Base-by-base conservation (phyloP, 1,140 invertebrate species). In the Plutomurus gul region DNA sequence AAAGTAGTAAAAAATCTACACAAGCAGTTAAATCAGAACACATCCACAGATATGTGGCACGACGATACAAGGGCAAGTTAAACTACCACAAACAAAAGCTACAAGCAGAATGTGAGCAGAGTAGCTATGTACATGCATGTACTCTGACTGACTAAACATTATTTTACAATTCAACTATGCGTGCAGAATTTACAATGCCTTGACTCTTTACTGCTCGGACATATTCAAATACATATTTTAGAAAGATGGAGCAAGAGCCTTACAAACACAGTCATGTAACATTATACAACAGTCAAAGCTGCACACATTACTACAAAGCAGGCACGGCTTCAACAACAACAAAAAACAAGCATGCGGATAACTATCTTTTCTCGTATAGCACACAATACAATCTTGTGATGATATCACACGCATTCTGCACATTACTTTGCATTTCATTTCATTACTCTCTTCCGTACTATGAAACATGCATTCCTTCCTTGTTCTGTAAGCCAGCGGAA, bases 371-470 rank as follows among this genome's bases (percentile, higher is more conserved):
- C 10, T n/a, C n/a, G n/a, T n/a, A n/a, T n/a, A n/a, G n/a, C n/a
- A n/a, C n/a, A n/a, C n/a, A n/a, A n/a, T n/a, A n/a, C n/a, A n/a
- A n/a, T 33, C 18, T 60, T 56, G 27, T n/a, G 56, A 65, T 65
- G 13, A 65, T 65, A 65, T 65, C 56, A n/a, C 56, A 65, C 30
- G 27, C 56, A 65, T 27, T 65, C 13, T 33, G 36, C 25, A 27
- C 56, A 65, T 33, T 65, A 65, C 27, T n/a, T 33, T 8, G n/a
- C 10, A 43, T 10, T 3, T 10, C 11, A n/a, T 3, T 65, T 65
- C 56, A 18, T 65, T 65, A 30, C 27, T 65, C 56, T 18, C 56
- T 65, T 65, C 56, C 56, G 56, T 65, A 33, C 56, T 33, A 65
- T 65, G n/a, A 65, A 60, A 27, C 18, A 16, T 16, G 27, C 56